A percentile compares a stretch with the other conserved stretches of the same genome.
Conservation (phyloP, 2,113 vertebrate genomes). For the Bubo blakistoni region DNA sequence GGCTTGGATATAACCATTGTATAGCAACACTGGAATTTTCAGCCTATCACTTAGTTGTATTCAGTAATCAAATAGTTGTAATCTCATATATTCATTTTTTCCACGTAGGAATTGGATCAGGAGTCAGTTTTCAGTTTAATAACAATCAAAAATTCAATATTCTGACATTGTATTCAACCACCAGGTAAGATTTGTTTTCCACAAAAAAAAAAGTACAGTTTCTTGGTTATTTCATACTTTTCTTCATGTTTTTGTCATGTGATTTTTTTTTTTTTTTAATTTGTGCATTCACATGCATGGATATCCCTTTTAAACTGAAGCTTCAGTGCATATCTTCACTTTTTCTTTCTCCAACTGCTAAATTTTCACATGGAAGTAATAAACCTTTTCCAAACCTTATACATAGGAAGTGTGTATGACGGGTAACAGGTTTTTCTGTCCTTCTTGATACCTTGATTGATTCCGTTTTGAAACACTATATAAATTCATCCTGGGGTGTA, state of each 20-base stretch:
- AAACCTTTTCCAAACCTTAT: neutral
- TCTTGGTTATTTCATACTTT: neutral
- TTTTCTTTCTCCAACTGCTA: neutral
- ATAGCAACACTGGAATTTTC: neutral
- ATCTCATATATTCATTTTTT: neutral
- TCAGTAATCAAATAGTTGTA: neutral
- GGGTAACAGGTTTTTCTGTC: neutral
- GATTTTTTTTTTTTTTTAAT: neutral
- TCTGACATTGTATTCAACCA: conserved; percentile 80
- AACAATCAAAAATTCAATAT: conserved; percentile 81
- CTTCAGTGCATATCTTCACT: neutral
- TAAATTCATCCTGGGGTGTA: neutral
- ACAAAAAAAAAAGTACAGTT: neutral
- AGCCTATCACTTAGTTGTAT: neutral
- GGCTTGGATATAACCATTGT: neutral
- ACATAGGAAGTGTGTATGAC: rapidly evolving
- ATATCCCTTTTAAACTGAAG: neutral
- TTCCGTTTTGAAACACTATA: neutral
- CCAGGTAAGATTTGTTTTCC: conserved; percentile 71
- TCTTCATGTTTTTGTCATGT: neutral
- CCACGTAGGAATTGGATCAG: conserved; percentile 82
- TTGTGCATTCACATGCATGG: neutral
- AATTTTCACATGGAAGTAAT: neutral
- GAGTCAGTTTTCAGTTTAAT: conserved; percentile 80
- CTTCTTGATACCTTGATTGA: neutral